phyloP scores from a whole-genome alignment of 2,113 vertebrate genomes.

The Platysternon megacephalum region DNA sequence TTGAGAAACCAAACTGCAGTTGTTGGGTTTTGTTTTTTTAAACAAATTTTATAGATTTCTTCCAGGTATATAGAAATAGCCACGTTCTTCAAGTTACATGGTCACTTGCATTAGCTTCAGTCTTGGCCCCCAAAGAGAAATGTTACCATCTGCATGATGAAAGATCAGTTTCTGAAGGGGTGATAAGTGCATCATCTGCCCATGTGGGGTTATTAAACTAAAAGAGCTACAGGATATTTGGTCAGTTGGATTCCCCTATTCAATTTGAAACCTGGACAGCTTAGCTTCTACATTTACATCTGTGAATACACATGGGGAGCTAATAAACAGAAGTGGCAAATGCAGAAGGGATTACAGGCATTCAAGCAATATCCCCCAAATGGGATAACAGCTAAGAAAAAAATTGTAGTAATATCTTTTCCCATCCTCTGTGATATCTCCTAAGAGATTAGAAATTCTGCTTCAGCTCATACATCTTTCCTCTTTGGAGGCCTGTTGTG shows the following conservation, averaged over 20 bases:
- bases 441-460: conserved; percentile 47
- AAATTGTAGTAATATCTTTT: conserved; percentile 68
- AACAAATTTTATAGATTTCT: conserved; percentile 1
- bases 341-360: conserved; percentile 59
- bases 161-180: conserved; percentile 47
- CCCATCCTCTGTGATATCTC: conserved; percentile 58
- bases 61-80: conserved; percentile 28
- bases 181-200: conserved; percentile 17
- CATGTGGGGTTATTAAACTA: conserved; percentile 60
- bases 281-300: conserved; percentile 50
- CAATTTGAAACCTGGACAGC: conserved; percentile 33
- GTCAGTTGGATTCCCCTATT: conserved; percentile 57
- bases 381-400: conserved; percentile 61
- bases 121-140: conserved; percentile 28
- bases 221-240: conserved; percentile 50
- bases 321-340: conserved; percentile 69
- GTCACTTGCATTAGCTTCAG: conserved; percentile 23
- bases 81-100: conserved; percentile 42
- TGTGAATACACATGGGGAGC: conserved; percentile 60
- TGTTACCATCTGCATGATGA: conserved; percentile 44
- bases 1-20: conserved; percentile 21
- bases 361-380: conserved; percentile 70
- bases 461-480: conserved; percentile 1
- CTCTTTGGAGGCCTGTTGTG: background rate
- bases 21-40: background rate